Evolutionary conservation across 2,113 vertebrate genomes (phyloP).

Genomic region (Mixornis gularis): DNA sequence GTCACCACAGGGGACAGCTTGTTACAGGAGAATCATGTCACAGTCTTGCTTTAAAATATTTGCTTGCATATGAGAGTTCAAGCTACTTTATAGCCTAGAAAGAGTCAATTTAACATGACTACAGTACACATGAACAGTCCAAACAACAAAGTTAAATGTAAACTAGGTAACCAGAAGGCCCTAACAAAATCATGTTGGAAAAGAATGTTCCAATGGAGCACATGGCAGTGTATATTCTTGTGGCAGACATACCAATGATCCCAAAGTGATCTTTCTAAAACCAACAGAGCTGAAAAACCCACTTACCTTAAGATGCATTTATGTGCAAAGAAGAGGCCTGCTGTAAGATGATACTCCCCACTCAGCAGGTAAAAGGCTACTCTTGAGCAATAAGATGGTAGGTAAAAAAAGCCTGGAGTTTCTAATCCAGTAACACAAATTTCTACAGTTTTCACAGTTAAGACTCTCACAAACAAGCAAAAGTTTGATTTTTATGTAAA

Average conservation of each 20-base stretch:
- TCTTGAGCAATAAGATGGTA: not conserved
- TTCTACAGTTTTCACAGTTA: not conserved
- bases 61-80: not conserved
- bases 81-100: not conserved
- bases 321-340: not conserved
- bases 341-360: not conserved
- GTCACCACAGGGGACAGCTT: not conserved
- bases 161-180: not conserved
- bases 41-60: not conserved
- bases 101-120: not conserved
- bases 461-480: not conserved
- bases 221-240: accelerated
- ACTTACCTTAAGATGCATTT: not conserved
- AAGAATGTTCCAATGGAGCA: not conserved
- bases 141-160: not conserved
- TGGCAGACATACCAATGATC: not conserved
- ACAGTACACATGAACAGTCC: not conserved
- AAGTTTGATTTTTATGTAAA: not conserved
- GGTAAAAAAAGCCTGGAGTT: not conserved
- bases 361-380: not conserved
- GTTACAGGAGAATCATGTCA: not conserved
- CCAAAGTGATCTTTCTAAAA: not conserved
- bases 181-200: not conserved
- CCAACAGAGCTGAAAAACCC: not conserved
- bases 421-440: not conserved